Percentiles rank a stretch among this genome's conserved stretches.
Conservation (phyloP, 2,113 vertebrate genomes). For the Scartelaos histophorus region DNA sequence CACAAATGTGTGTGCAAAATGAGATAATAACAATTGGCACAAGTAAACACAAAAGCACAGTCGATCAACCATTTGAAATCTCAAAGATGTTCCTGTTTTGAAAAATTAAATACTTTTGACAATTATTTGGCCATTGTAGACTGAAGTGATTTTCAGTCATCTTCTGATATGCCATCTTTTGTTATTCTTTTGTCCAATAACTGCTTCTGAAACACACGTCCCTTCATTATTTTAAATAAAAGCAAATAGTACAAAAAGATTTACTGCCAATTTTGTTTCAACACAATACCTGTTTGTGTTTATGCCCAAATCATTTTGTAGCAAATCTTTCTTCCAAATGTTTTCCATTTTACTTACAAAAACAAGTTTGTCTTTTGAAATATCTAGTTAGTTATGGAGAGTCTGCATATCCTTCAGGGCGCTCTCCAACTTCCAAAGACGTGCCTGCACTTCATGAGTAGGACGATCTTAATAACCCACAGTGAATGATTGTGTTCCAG, state of each 20-base stretch:
- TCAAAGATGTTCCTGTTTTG: background rate
- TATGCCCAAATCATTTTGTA: background rate
- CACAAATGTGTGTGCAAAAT: background rate
- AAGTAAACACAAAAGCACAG: background rate
- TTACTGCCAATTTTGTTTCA: background rate
- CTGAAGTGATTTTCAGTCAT: background rate
- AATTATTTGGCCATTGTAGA: background rate
- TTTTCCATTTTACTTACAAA: background rate
- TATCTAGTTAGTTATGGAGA: background rate
- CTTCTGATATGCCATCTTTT: background rate
- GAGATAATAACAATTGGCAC: background rate
- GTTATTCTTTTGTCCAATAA: background rate
- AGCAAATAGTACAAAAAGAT: conserved; percentile 1
- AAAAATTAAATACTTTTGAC: conserved; percentile 6
- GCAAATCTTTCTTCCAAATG: background rate
- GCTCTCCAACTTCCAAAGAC: background rate
- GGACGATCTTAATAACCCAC: too few species aligned
- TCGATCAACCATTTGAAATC: background rate
- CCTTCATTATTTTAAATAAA: background rate
- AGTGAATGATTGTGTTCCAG: too few species aligned
- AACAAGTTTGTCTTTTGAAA: background rate
- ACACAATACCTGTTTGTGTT: conserved; percentile 1
- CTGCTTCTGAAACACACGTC: background rate
- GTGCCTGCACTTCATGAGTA: too few species aligned
- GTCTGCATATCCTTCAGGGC: background rate